Percentiles rank a stretch among this genome's conserved stretches.
These are phyloP conservation scores for Coilia nasus DNA, from an alignment of 2,797 vertebrate species.

Conservation along the genomic window DNA sequence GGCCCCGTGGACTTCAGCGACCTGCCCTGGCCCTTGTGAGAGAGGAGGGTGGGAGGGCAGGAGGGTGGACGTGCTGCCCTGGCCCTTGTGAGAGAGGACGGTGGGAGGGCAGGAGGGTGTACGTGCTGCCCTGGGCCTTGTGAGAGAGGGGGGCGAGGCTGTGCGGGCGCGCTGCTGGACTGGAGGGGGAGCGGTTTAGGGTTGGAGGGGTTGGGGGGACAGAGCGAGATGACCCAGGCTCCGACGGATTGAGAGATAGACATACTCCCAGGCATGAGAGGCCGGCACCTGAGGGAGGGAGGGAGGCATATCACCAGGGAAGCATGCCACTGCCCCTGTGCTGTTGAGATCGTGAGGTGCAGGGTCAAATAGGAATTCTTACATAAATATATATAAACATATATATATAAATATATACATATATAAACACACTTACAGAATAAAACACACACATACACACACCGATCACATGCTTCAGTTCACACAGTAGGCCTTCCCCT, in stretches of 20 bases:
- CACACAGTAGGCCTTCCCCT: constrained; percentile 28
- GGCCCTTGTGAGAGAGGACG: no score
- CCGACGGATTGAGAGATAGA: background rate
- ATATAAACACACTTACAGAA: background rate
- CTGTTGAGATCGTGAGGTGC: constrained; percentile 34
- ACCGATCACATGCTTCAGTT: constrained; percentile 20
- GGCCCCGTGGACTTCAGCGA: constrained; percentile 99
- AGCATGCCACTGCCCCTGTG: constrained; percentile 24
- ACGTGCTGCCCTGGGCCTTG: no score
- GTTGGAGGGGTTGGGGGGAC: no score
- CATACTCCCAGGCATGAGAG: background rate
- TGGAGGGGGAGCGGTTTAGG: no score
- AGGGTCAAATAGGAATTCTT: constrained; percentile 34
- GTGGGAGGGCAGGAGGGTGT: no score
- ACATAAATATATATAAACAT: constrained; percentile 25
- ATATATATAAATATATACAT: background rate
- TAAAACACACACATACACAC: constrained; percentile 23
- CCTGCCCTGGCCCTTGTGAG: constrained; percentile 97
- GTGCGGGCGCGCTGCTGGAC: no score
- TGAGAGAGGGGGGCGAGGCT: no score
- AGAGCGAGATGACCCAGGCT: background rate
- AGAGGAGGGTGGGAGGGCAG: background rate
- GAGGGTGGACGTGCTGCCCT: background rate
- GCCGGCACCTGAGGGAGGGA: background rate
- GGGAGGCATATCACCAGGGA: constrained; percentile 33